A percentile compares a stretch with the other conserved stretches of the same genome.
Evolutionary conservation across 2,797 vertebrate species (phyloP).

Genomic region (Mus spretus): DNA sequence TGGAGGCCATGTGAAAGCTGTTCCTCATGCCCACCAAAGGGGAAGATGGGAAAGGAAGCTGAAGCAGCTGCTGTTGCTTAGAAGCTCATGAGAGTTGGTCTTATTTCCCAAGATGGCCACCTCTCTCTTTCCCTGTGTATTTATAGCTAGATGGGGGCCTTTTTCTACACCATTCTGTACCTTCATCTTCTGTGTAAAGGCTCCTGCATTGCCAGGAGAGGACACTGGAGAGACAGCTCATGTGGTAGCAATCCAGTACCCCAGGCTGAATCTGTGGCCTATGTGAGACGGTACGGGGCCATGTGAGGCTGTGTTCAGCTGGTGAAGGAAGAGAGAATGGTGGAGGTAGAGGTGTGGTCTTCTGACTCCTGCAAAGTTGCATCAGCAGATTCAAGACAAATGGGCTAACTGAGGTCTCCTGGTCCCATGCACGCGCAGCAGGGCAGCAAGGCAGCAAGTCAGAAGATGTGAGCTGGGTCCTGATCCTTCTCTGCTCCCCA

Average conservation of each 20-base stretch:
- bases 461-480: background rate
- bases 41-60: background rate
- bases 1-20: slow-evolving; percentile 30
- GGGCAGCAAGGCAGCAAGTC: background rate
- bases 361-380: background rate
- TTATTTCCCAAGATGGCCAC: background rate
- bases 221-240: background rate
- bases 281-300: background rate
- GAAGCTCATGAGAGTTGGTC: background rate
- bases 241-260: background rate
- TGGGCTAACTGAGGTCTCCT: background rate
- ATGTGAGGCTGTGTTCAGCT: background rate
- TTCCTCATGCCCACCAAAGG: background rate
- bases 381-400: background rate
- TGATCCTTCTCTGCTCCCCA: background rate
- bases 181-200: background rate
- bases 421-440: background rate
- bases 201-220: slow-evolving; percentile 1
- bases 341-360: background rate
- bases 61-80: slow-evolving; percentile 41
- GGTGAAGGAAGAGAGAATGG: background rate
- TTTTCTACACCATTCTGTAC: background rate
- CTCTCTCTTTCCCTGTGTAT: background rate
- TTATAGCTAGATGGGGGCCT: slow-evolving; percentile 34
- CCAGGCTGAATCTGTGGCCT: background rate